A percentile compares a stretch with the other conserved stretches of the same genome.
Conservation (phyloP, 2,797 vertebrate genomes). For the Alectoris magna region DNA sequence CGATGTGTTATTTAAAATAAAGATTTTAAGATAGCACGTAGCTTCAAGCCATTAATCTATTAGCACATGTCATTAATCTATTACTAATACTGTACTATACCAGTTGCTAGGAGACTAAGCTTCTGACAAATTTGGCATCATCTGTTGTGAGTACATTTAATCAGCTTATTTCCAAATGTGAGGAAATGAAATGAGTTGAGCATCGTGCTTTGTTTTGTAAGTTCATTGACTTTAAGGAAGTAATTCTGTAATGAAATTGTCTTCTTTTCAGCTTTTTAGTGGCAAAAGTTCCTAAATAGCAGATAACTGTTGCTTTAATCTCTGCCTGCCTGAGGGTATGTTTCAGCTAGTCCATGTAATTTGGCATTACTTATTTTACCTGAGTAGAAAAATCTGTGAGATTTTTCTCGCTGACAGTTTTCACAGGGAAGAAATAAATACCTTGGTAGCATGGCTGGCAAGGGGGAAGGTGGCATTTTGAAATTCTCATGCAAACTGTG, state of each 20-base stretch:
- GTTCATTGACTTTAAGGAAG: slow-evolving; percentile 12
- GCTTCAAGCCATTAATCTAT: slow-evolving; percentile 45
- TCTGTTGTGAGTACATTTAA: slow-evolving; percentile 86
- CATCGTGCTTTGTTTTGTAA: slow-evolving; percentile 15
- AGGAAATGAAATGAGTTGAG: slow-evolving; percentile 59
- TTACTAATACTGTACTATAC: slow-evolving; percentile 74
- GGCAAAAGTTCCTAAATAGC: neutral
- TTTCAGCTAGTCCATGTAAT: neutral
- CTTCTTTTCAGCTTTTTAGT: neutral
- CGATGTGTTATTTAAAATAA: neutral
- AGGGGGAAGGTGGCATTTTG: neutral
- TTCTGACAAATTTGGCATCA: slow-evolving; percentile 85
- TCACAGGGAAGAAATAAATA: neutral
- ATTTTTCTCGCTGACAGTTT: neutral
- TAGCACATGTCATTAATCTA: slow-evolving; percentile 44
- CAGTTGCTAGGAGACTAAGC: slow-evolving; percentile 90
- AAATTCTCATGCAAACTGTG: neutral
- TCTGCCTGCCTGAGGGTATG: neutral
- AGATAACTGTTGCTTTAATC: neutral
- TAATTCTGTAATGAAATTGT: neutral
- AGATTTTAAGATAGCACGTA: neutral
- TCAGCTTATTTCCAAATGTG: slow-evolving; percentile 84
- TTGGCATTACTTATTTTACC: neutral
- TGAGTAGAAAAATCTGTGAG: neutral
- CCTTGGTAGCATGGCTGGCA: neutral